Base-by-base conservation (phyloP, 2,797 vertebrate genomes). In the Argentina silus region DNA sequence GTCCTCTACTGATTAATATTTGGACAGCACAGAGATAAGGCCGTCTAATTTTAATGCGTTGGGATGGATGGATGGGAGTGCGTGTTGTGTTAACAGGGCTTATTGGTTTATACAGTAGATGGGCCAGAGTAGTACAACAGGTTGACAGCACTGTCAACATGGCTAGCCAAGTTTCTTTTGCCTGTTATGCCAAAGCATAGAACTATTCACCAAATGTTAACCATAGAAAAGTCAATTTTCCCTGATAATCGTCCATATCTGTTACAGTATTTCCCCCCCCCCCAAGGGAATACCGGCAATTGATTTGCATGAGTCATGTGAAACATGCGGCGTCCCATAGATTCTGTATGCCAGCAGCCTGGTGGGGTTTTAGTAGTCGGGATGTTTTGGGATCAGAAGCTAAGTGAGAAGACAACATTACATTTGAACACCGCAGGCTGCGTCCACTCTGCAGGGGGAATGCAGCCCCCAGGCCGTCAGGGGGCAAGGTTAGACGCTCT, bases 1-100 rank as follows among this genome's bases (percentile, higher is more conserved):
- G 57, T 45, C 36, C 11, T 62, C 67, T 62, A n/a, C 65, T 67
- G 59, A 77, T 70, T 48, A 55, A 79, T 70, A 73, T 78, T 77
- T 73, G 50, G 69, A 76, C 53, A 48, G 10, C 53, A 36, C 15
- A 23, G 8, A 61, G 47, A 61, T 59, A 76, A 21, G 50, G 21
- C 51, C 7, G 57, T 80, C 76, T 78, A 12, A 81, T 78, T 83
- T 15, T 36, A 67, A 72, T 42, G 53, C 84, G 74, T 74, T 69
- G 43, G 48, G 59, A 59, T 73, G 48, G 12, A 55, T 47, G 44
- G 43, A 77, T 77, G 55, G 67, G 56, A 81, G 27, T 44, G 17
- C 27, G 6, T 65, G 21, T 36, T 61, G 44, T 65, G 8, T 47
- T 19, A 65, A 15, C n/a, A 36, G 10, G 36, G n/a, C 11, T 43